Conservation (phyloP, 2,888 invertebrate species). For the Trisateles emortualis region DNA sequence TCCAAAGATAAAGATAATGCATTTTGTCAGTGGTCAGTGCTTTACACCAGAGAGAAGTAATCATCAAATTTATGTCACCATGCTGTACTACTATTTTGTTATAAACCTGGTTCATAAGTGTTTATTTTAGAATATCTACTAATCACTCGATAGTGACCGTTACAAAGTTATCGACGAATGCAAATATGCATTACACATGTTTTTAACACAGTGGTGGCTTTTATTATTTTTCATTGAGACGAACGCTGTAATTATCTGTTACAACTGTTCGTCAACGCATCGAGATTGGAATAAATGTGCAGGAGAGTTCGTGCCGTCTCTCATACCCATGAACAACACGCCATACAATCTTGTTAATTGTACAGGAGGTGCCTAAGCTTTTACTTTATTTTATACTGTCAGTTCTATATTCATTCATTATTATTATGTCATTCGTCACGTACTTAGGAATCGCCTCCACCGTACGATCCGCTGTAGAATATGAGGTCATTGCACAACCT, state of each 20-base stretch:
- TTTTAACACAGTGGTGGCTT: conserved; percentile 43
- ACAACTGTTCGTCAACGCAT: conserved; percentile 73
- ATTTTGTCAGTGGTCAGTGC: too few relatives aligned
- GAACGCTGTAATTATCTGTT: conserved; percentile 61
- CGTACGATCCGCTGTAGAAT: too few relatives aligned
- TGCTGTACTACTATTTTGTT: conserved; percentile 3
- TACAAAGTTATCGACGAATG: conserved; percentile 12
- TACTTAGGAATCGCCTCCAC: too few relatives aligned
- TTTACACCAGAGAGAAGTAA: neutral
- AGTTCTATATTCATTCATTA: too few relatives aligned
- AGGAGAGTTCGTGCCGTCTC: conserved; percentile 61
- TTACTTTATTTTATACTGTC: neutral
- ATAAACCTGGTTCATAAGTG: conserved; percentile 4
- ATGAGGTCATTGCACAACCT: too few relatives aligned
- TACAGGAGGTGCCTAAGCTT: conserved; percentile 61
- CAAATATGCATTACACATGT: conserved; percentile 44
- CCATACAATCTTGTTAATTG: conserved; percentile 67
- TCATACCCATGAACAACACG: conserved; percentile 59
- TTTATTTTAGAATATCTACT: conserved; percentile 1
- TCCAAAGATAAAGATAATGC: neutral
- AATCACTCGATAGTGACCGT: conserved; percentile 13
- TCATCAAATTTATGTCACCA: neutral
- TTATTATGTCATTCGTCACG: too few relatives aligned
- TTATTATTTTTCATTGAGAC: conserved; percentile 34
- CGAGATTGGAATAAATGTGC: conserved; percentile 61